phyloP scores from a whole-genome alignment of 1,140 invertebrate genomes.

The Cryptotermes secundus region DNA sequence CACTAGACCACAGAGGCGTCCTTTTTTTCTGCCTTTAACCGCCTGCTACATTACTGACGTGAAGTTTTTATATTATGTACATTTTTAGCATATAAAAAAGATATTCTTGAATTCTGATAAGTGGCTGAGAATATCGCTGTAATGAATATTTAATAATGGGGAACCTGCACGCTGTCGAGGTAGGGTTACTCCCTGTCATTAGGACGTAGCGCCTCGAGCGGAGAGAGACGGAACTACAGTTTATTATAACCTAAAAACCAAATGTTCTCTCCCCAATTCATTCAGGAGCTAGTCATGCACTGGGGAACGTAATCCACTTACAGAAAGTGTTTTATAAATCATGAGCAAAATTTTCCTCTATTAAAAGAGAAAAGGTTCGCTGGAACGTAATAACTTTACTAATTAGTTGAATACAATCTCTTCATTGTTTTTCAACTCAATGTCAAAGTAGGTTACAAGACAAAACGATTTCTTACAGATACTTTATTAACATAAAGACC shows the following conservation, averaged over 20 bases:
- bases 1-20: no score
- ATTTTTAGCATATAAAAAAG: neutral
- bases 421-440: no score
- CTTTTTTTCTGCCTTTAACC: no score
- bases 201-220: neutral
- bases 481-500: no score
- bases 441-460: no score
- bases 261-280: neutral
- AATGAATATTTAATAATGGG: conserved; percentile 17
- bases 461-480: no score
- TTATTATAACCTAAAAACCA: neutral
- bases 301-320: no score
- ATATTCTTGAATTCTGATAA: conserved; percentile 11
- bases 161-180: neutral
- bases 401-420: no score
- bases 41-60: neutral
- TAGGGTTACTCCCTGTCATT: neutral
- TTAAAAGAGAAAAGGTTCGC: no score
- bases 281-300: neutral
- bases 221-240: neutral
- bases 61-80: conserved; percentile 18
- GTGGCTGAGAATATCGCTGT: neutral
- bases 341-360: neutral
- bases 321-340: neutral
- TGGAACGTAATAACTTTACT: no score